Evolutionary conservation across 2,113 vertebrate genomes (phyloP), one percentile per base, ranked within the genome.

Genomic region (Lophochroa leadbeateri): DNA sequence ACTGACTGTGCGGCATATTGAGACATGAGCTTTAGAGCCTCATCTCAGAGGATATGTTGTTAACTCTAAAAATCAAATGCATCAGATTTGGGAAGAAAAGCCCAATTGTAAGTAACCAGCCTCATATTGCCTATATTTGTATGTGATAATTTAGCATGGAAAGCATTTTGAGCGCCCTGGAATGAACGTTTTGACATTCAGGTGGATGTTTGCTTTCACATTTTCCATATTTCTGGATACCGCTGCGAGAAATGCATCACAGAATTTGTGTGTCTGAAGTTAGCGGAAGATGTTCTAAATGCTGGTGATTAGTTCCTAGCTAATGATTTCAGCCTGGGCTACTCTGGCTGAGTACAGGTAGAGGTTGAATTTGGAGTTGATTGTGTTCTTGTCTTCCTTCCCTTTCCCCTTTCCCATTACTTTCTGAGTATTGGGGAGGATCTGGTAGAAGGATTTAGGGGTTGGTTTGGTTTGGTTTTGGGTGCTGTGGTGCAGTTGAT

Each of bases 161-260:
- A 95, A 91, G 81, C 83, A 47, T 76, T 93, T 82, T 33, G 86
- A 92, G 86, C 53, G 46, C 70, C 80, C 95, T 84, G 96, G 63
- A 86, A 88, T 76, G 92, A 94, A 86, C 28, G 1, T 85, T 92
- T 85, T 91, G 91, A 92, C 88, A 63, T 89, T 94, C 65, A 68
- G 83, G 88, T 90, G 76, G 75, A 90, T 95, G 91, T 85, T 95
- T 93, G 86, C 86, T 71, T 90, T 93, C 78, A 47, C 68, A 33
- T 90, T 92, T 88, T 44, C 88, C 10, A 1, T 90, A 84, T 91
- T 87, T 61, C 83, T 41, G 8, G 89, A 31, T 57, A 72, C 53
- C 61, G 92, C 88, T 44, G 80, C 0, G 18, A 86, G 81, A 89
- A 89, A 88, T 4, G 17, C 60, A 7, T 19, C 41, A 8, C 31